These are phyloP conservation scores for Brachyptera risi DNA, from an alignment of 2,888 invertebrate species.

Conservation along the genomic window DNA sequence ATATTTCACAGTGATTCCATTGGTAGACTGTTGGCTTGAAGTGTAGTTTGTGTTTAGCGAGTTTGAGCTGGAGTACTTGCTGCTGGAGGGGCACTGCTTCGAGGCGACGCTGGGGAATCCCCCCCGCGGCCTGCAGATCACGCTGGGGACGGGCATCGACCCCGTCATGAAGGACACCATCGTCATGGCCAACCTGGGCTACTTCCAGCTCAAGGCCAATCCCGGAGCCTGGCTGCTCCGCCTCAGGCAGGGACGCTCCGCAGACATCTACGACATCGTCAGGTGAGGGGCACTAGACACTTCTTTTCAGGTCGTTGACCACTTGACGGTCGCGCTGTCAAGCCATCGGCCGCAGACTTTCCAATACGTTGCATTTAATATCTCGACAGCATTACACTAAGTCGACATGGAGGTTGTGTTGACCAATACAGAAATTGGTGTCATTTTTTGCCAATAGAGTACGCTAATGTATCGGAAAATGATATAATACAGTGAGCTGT, in stretches of 20 bases:
- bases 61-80: conserved; percentile 90
- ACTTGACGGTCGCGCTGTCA: too few species aligned
- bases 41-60: conserved; percentile 56
- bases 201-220: conserved; percentile 96
- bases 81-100: conserved; percentile 96
- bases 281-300: conserved; percentile 49
- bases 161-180: conserved; percentile 90
- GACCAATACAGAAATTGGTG: too few species aligned
- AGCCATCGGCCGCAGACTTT: too few species aligned
- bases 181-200: conserved; percentile 99
- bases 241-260: conserved; percentile 87
- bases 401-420: too few species aligned
- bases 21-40: too few species aligned
- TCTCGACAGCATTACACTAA: too few species aligned
- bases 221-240: conserved; percentile 93
- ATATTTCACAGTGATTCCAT: too few species aligned
- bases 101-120: conserved; percentile 87
- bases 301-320: neutral
- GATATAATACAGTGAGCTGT: too few species aligned
- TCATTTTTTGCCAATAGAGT: too few species aligned
- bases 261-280: conserved; percentile 90
- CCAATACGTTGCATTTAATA: too few species aligned
- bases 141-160: conserved; percentile 76
- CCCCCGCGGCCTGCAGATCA: conserved; percentile 95
- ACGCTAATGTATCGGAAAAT: too few species aligned